These are phyloP conservation scores for Eubasilissa splendida DNA, from an alignment of 2,888 invertebrate genomes.

Conservation along the genomic window DNA sequence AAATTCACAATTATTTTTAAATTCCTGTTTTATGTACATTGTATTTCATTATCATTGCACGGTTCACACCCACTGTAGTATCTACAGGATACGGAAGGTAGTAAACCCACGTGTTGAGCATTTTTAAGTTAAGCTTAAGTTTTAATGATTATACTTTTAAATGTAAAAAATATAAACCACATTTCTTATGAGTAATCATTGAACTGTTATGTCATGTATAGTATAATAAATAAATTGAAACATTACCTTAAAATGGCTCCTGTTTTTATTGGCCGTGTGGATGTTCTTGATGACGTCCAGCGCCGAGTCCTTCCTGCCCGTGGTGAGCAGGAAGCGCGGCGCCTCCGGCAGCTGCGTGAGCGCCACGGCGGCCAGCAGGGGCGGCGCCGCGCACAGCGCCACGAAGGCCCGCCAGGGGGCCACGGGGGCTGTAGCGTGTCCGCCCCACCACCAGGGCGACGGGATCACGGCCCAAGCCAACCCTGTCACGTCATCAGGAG, in stretches of 20 bases:
- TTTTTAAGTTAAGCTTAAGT: too few species aligned
- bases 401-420: conserved; percentile 77
- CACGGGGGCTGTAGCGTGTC: conserved; percentile 59
- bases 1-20: too few species aligned
- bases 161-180: too few species aligned
- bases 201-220: neutral
- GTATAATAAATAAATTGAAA: neutral
- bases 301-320: conserved; percentile 70
- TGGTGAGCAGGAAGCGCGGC: conserved; percentile 72
- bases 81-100: too few species aligned
- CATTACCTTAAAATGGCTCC: conserved; percentile 50
- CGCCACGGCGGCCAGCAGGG: conserved; percentile 70
- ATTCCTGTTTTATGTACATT: too few species aligned
- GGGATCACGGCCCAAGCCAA: conserved; percentile 68
- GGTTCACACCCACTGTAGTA: too few species aligned
- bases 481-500: conserved; percentile 61
- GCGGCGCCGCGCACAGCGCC: conserved; percentile 74
- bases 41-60: too few species aligned
- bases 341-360: conserved; percentile 74
- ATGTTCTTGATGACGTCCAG: conserved; percentile 72
- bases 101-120: too few species aligned
- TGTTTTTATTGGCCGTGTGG: conserved; percentile 71
- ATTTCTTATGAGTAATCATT: neutral
- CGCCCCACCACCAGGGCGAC: conserved; percentile 59
- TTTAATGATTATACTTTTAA: too few species aligned